Conservation (phyloP, 2,797 vertebrate genomes). For the Silurus aristotelis region DNA sequence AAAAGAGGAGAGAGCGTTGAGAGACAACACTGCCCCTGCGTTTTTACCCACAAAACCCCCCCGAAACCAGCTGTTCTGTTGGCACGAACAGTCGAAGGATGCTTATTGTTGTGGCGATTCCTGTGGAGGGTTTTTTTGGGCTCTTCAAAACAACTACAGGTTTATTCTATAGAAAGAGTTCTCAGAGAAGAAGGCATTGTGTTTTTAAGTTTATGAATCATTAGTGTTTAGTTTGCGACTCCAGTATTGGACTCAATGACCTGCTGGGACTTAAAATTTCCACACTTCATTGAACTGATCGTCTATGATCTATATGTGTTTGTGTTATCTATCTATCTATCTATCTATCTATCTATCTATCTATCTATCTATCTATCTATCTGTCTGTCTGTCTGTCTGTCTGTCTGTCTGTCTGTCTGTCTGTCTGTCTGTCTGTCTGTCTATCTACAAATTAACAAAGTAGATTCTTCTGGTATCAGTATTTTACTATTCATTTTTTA, state of each 20-base stretch:
- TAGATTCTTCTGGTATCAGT: too few species aligned
- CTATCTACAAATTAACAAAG: too few species aligned
- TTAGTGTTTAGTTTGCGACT: neutral
- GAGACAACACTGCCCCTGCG: slow-evolving; percentile 62
- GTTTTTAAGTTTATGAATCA: slow-evolving; percentile 37
- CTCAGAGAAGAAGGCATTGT: slow-evolving; percentile 45
- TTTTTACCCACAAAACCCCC: slow-evolving; percentile 48
- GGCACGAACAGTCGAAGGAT: slow-evolving; percentile 56
- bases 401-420: too few species aligned
- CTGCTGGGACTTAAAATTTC: neutral
- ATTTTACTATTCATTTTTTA: too few species aligned
- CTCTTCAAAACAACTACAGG: slow-evolving; percentile 23
- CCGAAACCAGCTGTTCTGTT: slow-evolving; percentile 55
- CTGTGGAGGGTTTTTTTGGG: slow-evolving; percentile 49
- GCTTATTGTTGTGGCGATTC: slow-evolving; percentile 62
- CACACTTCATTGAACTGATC: neutral
- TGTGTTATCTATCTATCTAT: too few species aligned
- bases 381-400: too few species aligned
- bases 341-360: too few species aligned
- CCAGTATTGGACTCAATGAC: slow-evolving; percentile 18
- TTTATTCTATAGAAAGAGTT: slow-evolving; percentile 47
- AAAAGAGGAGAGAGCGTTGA: slow-evolving; percentile 71
- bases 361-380: too few species aligned
- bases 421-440: too few species aligned
- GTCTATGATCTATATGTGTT: too few species aligned